Conservation (phyloP, 2,113 vertebrate species). For the Danionella cerebrum region DNA sequence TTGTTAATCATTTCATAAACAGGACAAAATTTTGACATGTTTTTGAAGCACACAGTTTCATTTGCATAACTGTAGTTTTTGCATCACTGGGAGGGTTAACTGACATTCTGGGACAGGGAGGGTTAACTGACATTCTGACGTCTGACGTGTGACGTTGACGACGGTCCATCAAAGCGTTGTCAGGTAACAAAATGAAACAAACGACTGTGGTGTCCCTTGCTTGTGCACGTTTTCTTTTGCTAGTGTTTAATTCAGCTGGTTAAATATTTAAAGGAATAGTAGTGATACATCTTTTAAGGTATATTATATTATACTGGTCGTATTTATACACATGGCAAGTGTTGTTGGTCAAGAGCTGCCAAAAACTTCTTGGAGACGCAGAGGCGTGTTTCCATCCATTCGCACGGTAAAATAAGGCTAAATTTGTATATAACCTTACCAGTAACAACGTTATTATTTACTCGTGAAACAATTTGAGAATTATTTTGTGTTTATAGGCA, state of each 20-base stretch:
- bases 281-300: no score
- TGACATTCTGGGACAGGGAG: no score
- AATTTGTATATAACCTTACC: neutral
- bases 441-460: neutral
- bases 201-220: neutral
- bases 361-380: neutral
- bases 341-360: constrained; percentile 1
- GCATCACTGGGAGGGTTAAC: no score
- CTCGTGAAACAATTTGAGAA: neutral
- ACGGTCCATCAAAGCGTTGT: constrained; percentile 9
- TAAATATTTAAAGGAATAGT: neutral
- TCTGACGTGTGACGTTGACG: neutral
- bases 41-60: no score
- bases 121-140: neutral
- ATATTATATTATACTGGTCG: no score
- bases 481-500: constrained; percentile 53
- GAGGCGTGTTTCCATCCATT: constrained; percentile 14
- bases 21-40: no score
- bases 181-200: constrained; percentile 20
- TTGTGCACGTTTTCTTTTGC: neutral
- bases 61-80: no score
- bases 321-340: no score
- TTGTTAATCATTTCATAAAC: no score
- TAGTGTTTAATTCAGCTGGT: neutral
- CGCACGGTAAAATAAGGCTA: constrained; percentile 35